Base-by-base conservation (phyloP, 1,140 invertebrate species). In the Solenopsis fugax region DNA sequence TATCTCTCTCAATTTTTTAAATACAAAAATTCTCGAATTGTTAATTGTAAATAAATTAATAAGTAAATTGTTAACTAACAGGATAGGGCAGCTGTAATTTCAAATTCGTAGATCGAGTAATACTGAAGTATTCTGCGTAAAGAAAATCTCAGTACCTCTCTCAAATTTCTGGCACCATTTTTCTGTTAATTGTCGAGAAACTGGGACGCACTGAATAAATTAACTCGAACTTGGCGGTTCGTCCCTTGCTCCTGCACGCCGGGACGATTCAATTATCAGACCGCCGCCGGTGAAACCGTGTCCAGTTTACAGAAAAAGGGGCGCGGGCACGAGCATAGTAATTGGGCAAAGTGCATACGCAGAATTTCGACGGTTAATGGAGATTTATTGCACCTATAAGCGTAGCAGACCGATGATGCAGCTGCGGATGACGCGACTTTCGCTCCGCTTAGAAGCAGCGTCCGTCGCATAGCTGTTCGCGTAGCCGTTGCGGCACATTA, bases 361-460 rank as follows among this genome's bases (percentile, higher is more conserved):
- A 77, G 90, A 90, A 91, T 90, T 91, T 90, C 89, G 89, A 77
- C 82, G 56, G 87, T 77, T 91, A 90, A 91, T 91, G 90, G 89
- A 90, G 89, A 90, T 91, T 91, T 91, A 91, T 91, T 91, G 88
- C 90, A 80, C 69, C 76, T 84, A 86, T 77, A 77, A 52, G 85
- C 64, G 10, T 6, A 56, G 12, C 62, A 16, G 45, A 67, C n/a
- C 54, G 37, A 69, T 56, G 69, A 67, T 41, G 69, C 62, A 48
- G n/a, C 60, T 86, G 75, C 52, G 6, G 29, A 29, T 73, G 71
- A 62, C 37, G 65, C 34, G 34, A 81, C 50, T 71, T 81, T 71
- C 48, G 64, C 21, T 50, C 78, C 29, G 37, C 64, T 34, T 82
- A 82, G 67, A 21, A 82, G 45, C 48, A 37, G 29, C 62, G 13